Base-by-base conservation (phyloP, 2,113 vertebrate species). In the Cynopterus brachyotis region DNA sequence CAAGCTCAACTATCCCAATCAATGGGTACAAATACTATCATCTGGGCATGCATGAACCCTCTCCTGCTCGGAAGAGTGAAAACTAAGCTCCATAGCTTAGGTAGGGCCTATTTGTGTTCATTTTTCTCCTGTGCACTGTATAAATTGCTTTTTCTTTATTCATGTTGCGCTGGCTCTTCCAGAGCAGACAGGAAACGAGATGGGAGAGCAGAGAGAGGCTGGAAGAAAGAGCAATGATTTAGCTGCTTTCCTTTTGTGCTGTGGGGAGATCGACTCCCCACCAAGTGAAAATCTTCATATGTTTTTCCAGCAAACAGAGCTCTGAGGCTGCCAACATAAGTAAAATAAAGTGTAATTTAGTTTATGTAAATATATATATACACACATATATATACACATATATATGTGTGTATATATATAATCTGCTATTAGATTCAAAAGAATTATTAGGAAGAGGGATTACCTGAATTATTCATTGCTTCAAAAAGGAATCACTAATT, bases 401-500 rank as follows among this genome's bases (percentile, higher is more conserved):
- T n/a, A n/a, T n/a, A n/a, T n/a, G n/a, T n/a, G n/a, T n/a, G n/a
- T n/a, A 55, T 22, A 40, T n/a, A 67, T 4, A 2, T 20, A 66
- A 66, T 73, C 64, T 73, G 24, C 86, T 92, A 86, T 94, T 95
- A 87, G n/a, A 83, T 96, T 66, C 50, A 28, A 47, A 90, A 92
- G 67, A 92, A 87, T 57, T 90, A 90, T 81, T 79, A 35, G 53
- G 75, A 94, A 70, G 20, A 45, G 6, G 30, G 22, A 89, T 94
- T 82, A 57, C 50, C 75, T 96, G 50, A 86, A 89, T 95, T 96
- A 96, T 93, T 94, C 57, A 94, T 94, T 79, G 7, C 45, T 90
- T 97, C 70, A 79, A 94, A 94, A 94, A 85, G 69, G 91, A 80
- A 97, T 92, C 66, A 95, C 66, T 92, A 92, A 96, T 96, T 96